phyloP scores from a whole-genome alignment of 2,797 vertebrate genomes.

The Enteromius anoplus region DNA sequence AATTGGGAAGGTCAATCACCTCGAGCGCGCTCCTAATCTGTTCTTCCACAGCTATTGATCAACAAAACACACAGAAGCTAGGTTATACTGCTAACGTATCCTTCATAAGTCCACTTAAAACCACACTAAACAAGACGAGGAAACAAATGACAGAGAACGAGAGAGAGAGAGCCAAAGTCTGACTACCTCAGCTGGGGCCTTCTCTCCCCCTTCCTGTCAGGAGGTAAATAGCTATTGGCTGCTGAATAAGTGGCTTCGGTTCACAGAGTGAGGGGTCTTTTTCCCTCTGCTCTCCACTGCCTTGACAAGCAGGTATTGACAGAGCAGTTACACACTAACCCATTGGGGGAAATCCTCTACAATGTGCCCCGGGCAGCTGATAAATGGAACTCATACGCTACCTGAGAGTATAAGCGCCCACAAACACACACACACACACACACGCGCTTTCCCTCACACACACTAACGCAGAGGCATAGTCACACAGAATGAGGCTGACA shows the following conservation, averaged over 20 bases:
- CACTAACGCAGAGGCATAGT: conserved; percentile 26
- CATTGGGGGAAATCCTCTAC: conserved; percentile 85
- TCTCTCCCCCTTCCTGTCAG: conserved; percentile 74
- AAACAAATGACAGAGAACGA: conserved; percentile 37
- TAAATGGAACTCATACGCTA: conserved; percentile 82
- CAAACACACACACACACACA: conserved; percentile 56
- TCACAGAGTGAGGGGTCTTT: conserved; percentile 88
- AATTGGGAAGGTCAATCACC: conserved; percentile 26
- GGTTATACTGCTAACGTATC: conserved; percentile 26
- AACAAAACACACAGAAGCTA: conserved; percentile 18
- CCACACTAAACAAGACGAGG: conserved; percentile 17
- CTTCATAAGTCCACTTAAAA: conserved; percentile 31
- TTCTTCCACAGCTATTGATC: conserved; percentile 30
- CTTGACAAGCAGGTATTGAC: conserved; percentile 97
- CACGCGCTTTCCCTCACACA: conserved; percentile 9
- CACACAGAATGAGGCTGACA: conserved; percentile 52
- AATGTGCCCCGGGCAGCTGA: conserved; percentile 84
- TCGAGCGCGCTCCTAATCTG: conserved; percentile 37
- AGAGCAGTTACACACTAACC: conserved; percentile 96
- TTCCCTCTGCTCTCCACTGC: conserved; percentile 82
- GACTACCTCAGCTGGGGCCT: conserved; percentile 64
- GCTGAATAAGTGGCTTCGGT: conserved; percentile 96
- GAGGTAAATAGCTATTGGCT: conserved; percentile 98
- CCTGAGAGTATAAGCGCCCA: conserved; percentile 74
- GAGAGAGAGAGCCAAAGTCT: conserved; percentile 62